Evolutionary conservation across 92 coral and sea anemone species (phyloP), one percentile per base, ranked within the genome.

Genomic region (Metridium senile): DNA sequence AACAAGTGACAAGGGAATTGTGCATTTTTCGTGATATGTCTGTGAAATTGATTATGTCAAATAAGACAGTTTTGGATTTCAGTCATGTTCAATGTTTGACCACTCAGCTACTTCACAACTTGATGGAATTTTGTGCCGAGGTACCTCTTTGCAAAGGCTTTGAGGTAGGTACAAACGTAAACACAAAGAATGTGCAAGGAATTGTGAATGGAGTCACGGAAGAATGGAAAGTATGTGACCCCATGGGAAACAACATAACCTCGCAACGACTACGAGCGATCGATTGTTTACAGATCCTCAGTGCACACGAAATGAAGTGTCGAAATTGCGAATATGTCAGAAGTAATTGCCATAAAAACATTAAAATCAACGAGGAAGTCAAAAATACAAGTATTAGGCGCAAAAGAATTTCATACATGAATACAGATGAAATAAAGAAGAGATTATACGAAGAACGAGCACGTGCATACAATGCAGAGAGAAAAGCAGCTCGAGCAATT

Each of bases 141-240:
- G 68, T 74, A 2, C 79, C 52, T 18, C 70, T 56, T n/a, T 74
- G 79, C 26, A 43, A 51, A 74, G 79, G 79, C 21, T 74, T 74
- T 58, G 68, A 74, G 28, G 70, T 74, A 11, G 54, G n/a, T n/a
- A n/a, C n/a, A 74, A 32, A 63, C 58, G 21, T 28, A 74, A 30
- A 52, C 47, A 27, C 34, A 23, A 58, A n/a, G n/a, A n/a, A n/a
- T n/a, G 21, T 26, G 58, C 26, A 30, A 17, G 79, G 79, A 25
- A 58, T 47, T 51, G 66, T 56, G 33, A 26, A 26, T 32, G 79
- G 79, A 47, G 39, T 47, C 1, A 47, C 79, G 7, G 66, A 56
- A 58, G 69, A 51, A 18, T 74, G 79, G 79, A 51, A 74, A 58
- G 31, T 39, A 27, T 73, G 67, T 59, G 78, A 73, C 18, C 27